Evolutionary conservation across 2,113 vertebrate species (phyloP).

Genomic region (Okapia johnstoni): DNA sequence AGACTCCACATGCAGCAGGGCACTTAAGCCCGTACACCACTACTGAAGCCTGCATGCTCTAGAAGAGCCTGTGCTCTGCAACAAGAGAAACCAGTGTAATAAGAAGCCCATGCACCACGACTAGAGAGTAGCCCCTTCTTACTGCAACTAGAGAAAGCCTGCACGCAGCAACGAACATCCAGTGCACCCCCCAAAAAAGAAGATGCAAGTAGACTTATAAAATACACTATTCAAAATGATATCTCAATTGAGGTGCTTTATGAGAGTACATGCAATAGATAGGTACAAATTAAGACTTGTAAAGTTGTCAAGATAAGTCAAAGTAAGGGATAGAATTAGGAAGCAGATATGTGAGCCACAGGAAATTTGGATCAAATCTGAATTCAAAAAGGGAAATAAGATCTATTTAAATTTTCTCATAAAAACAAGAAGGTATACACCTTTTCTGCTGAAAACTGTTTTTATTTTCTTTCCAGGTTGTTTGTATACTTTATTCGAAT

Average conservation of each 20-base stretch:
- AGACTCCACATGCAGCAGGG: background rate
- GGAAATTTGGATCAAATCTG: background rate
- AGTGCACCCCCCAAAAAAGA: background rate
- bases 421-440: background rate
- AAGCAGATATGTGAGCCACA: background rate
- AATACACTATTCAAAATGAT: background rate
- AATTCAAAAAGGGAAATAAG: background rate
- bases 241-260: background rate
- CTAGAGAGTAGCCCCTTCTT: background rate
- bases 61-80: background rate
- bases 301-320: background rate
- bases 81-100: background rate
- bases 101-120: background rate
- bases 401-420: background rate
- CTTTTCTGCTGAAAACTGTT: background rate
- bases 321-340: background rate
- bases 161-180: background rate
- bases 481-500: conserved; percentile 9
- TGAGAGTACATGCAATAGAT: background rate
- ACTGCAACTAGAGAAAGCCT: background rate
- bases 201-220: background rate
- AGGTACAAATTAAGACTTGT: background rate
- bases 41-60: background rate
- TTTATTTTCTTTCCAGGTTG: conserved; percentile 14
- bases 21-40: background rate